Evolutionary conservation across 2,113 vertebrate species (phyloP), one percentile per base, ranked within the genome.

Genomic region (Pelecanus crispus): DNA sequence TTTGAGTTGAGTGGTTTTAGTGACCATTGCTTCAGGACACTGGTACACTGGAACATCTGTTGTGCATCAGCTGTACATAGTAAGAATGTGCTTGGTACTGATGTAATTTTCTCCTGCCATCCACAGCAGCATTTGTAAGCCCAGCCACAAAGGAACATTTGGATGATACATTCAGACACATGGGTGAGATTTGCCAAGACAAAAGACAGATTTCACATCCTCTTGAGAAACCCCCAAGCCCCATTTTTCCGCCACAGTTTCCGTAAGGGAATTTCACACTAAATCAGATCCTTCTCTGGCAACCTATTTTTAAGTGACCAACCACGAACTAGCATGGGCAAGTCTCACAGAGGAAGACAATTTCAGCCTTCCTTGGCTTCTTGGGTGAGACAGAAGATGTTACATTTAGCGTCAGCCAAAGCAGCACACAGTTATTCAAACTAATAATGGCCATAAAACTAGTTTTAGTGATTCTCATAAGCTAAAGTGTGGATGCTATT

Each of bases 21-120:
- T 28, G 56, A 55, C 29, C 34, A 25, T 3, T 38, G 55, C 79
- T 85, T 45, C 38, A 53, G 36, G 44, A 84, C 56, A 47, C 10
- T 8, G 5, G 8, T 38, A 83, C 29, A 42, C 13, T 1, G 7
- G 11, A 47, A 74, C 67, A 40, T 13, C 12, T 44, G 10, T 16
- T 31, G 22, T 38, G 31, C 17, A 8, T 17, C 4, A 0, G 40
- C 19, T 0, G 0, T 7, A 65, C 8, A 2, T 6, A 52, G 31
- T 10, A 32, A 67, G 16, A 82, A 74, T 3, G 3, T 8, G 20
- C 25, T 75, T 49, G 9, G 13, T 53, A 38, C 28, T 24, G 28
- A 45, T 13, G 11, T 6, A 13, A 47, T 38, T 66, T 79, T 58
- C 56, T 61, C 31, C 13, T 49, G 36, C 10, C 34, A 49, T 18